Percentiles rank a stretch among this genome's conserved stretches.
Evolutionary conservation across 2,888 invertebrate species (phyloP).

Genomic region (Erebia aethiops): DNA sequence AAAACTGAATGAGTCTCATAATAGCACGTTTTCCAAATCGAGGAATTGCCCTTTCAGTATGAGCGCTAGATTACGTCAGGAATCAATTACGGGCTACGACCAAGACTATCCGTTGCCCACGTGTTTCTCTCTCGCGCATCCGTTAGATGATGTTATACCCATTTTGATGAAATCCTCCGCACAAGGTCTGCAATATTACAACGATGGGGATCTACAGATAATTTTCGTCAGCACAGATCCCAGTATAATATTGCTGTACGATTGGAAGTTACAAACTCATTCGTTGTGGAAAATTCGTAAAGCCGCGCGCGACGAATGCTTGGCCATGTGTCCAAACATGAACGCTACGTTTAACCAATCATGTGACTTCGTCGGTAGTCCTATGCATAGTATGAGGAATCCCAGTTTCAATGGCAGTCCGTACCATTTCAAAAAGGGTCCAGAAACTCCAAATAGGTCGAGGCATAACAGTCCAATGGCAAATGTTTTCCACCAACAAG

Average conservation of each 20-base stretch:
- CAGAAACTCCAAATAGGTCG: constrained; percentile 63
- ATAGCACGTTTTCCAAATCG: constrained; percentile 64
- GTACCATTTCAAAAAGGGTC: constrained; percentile 62
- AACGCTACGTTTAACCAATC: constrained; percentile 75
- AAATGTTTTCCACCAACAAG: constrained; percentile 73
- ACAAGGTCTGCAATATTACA: constrained; percentile 83
- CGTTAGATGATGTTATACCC: constrained; percentile 95
- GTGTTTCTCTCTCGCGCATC: constrained; percentile 93
- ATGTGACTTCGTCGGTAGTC: constrained; percentile 68
- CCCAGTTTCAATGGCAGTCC: constrained; percentile 74
- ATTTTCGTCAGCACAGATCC: constrained; percentile 90
- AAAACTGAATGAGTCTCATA: constrained; percentile 69
- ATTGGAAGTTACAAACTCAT: constrained; percentile 89
- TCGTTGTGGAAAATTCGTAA: constrained; percentile 91
- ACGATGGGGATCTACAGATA: constrained; percentile 86
- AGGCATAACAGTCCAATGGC: constrained; percentile 75
- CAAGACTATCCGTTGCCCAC: constrained; percentile 86
- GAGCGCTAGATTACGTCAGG: constrained; percentile 67
- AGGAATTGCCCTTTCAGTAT: constrained; percentile 61
- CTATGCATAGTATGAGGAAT: constrained; percentile 64
- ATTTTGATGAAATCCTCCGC: constrained; percentile 87
- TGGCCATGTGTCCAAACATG: constrained; percentile 81
- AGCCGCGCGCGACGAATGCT: constrained; percentile 88
- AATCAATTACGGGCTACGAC: constrained; percentile 66
- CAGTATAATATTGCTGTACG: constrained; percentile 92